Conservation (phyloP, 2,888 invertebrate genomes). For the Drosophila ochracea region DNA sequence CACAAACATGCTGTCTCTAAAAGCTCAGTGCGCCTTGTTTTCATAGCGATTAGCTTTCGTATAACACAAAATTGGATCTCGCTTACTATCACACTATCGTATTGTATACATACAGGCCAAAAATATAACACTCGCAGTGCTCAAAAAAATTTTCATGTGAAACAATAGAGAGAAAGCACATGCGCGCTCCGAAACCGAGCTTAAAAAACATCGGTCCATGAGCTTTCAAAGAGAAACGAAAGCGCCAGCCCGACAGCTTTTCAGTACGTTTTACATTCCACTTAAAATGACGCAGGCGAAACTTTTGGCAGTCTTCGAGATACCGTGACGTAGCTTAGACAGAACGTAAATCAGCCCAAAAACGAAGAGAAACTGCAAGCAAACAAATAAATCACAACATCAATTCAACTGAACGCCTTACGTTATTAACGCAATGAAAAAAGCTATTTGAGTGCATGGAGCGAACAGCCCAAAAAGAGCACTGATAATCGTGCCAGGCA, state of each 20-base stretch:
- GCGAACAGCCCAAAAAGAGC: slow-evolving; percentile 27
- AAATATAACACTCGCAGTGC: slow-evolving; percentile 11
- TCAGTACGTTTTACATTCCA: slow-evolving; percentile 48
- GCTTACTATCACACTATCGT: slow-evolving; percentile 4
- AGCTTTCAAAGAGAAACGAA: slow-evolving; percentile 55
- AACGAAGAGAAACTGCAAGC: slow-evolving; percentile 9
- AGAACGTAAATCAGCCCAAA: slow-evolving; percentile 37
- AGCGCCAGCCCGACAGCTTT: slow-evolving; percentile 47
- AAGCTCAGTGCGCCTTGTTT: slow-evolving; percentile 38
- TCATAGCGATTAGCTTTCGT: slow-evolving; percentile 24
- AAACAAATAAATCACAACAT: slow-evolving; percentile 5
- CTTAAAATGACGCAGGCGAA: slow-evolving; percentile 57
- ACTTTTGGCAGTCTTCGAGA: slow-evolving; percentile 63
- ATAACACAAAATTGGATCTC: slow-evolving; percentile 35
- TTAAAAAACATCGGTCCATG: slow-evolving; percentile 33
- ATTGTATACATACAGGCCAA: slow-evolving; percentile 34
- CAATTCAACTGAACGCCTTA: slow-evolving; percentile 19
- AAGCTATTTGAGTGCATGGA: slow-evolving; percentile 46
- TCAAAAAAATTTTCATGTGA: slow-evolving; percentile 13
- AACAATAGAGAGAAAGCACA: slow-evolving; percentile 10
- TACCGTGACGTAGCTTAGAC: slow-evolving; percentile 64
- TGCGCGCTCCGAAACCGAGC: slow-evolving; percentile 49
- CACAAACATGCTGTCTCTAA: slow-evolving; percentile 6
- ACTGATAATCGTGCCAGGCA: slow-evolving; percentile 46
- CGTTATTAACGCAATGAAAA: slow-evolving; percentile 13